A percentile compares a stretch with the other conserved stretches of the same genome.
phyloP scores from a whole-genome alignment of 2,888 invertebrate genomes.

The Iphiclides podalirius region DNA sequence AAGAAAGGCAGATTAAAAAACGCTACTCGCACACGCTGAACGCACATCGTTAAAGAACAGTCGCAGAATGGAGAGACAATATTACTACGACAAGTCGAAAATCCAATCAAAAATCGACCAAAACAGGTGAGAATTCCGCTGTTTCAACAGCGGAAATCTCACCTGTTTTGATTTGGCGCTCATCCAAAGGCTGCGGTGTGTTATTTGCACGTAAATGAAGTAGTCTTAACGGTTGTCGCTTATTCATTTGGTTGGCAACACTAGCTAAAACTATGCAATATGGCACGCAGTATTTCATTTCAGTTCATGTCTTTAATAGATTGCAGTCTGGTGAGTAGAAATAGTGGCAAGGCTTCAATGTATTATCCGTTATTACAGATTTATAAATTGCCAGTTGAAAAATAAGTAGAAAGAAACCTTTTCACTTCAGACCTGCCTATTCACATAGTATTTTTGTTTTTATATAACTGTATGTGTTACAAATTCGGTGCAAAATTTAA shows the following conservation, averaged over 20 bases:
- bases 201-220: slow-evolving; percentile 11
- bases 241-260: slow-evolving; percentile 1
- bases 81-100: neutral
- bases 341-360: no score
- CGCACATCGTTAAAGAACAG: no score
- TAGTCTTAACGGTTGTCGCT: neutral
- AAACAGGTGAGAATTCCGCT: neutral
- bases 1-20: no score
- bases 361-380: no score
- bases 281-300: neutral
- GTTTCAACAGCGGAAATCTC: slow-evolving; percentile 6
- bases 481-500: neutral
- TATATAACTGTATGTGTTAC: no score
- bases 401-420: no score
- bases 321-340: no score
- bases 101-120: neutral
- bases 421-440: no score
- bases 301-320: neutral
- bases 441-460: no score
- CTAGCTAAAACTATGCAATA: neutral
- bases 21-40: no score
- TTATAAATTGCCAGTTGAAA: no score
- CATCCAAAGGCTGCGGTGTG: slow-evolving; percentile 3
- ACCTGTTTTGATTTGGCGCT: slow-evolving; percentile 12
- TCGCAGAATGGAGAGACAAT: neutral